Evolutionary conservation across 2,888 invertebrate species (phyloP), one percentile per base, ranked within the genome.

Genomic region (Hemistola chrysoprasaria): DNA sequence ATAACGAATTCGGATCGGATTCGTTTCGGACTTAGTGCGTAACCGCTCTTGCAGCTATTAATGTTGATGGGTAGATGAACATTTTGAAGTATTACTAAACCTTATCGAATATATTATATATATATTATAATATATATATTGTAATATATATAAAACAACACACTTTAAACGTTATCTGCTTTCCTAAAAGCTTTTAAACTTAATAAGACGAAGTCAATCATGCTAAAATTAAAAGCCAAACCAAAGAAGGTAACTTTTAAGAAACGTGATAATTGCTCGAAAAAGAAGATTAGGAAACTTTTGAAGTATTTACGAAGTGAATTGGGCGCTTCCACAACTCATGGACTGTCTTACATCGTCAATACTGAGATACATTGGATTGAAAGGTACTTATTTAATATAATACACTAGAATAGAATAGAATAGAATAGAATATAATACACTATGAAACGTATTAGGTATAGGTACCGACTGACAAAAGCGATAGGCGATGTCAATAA

Each of bases 301-400:
- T 54, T 67, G 42, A 66, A 71, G 48, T 77, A 78, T 70, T 70
- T 83, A 62, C 63, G 62, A 60, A 69, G 56, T 41, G 79, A 81
- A 60, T 68, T 84, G 53, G 50, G 50, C 56, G 74, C 52, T 64
- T 77, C 69, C 23, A 78, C 81, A 16, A 81, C 76, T 35, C 85
- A 84, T 51, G 85, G 84, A 0, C 48, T 85, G 23, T 59, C 78
- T 20, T 78, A 85, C 59, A 70, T 77, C 30, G 74, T 70, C 29
- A 70, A 84, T 49, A 54, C 57, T 24, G 62, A 74, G 10, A 63
- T 80, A 64, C 77, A 82, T 66, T 79, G 73, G 68, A 54, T 65
- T 36, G 85, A 83, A 48, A 81, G 79, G 86, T 83, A 62, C 52
- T 40, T 21, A 25, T 5, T 8, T 3, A 3, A 9, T 25, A 9